Evolutionary conservation across 2,113 vertebrate species (phyloP).

Genomic region (Ornithorhynchus anatinus): DNA sequence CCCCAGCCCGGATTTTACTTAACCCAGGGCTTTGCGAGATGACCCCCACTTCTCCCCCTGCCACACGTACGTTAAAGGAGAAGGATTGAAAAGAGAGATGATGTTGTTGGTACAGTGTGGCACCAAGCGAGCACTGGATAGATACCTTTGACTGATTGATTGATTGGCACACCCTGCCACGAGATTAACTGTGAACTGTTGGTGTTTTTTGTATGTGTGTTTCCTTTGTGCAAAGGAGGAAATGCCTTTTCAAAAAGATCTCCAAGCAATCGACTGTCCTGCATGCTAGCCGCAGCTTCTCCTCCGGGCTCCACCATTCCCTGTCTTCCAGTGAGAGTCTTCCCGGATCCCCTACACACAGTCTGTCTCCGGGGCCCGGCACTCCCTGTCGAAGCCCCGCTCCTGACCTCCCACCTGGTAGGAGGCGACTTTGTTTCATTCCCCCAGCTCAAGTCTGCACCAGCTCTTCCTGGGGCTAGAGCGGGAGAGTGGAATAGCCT

Average conservation of each 20-base stretch:
- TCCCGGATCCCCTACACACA: conserved; percentile 94
- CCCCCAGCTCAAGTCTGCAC: too few species aligned
- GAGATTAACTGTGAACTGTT: too few species aligned
- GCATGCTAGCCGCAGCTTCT: conserved; percentile 93
- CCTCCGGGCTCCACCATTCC: conserved; percentile 92
- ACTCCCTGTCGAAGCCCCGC: conserved; percentile 87
- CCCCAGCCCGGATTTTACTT: too few species aligned
- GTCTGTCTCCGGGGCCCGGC: conserved; percentile 87
- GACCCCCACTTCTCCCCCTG: too few species aligned
- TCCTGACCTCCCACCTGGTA: conserved; percentile 82
- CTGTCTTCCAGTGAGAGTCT: conserved; percentile 96
- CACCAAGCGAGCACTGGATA: too few species aligned
- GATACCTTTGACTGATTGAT: too few species aligned
- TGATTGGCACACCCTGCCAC: too few species aligned
- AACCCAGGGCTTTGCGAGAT: too few species aligned
- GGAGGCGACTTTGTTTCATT: background rate
- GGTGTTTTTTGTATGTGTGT: background rate
- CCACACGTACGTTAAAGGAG: too few species aligned
- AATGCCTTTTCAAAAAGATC: conserved; percentile 90
- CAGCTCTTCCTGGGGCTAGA: background rate
- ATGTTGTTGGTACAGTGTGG: background rate
- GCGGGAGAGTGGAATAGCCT: background rate
- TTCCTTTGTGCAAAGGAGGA: conserved; percentile 67
- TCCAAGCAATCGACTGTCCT: conserved; percentile 89
- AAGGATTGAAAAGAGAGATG: background rate